Percentiles rank a stretch among this genome's conserved stretches.
Evolutionary conservation across 64 coral and sea anemone genomes (phyloP).

Genomic region (Orbicella faveolata): DNA sequence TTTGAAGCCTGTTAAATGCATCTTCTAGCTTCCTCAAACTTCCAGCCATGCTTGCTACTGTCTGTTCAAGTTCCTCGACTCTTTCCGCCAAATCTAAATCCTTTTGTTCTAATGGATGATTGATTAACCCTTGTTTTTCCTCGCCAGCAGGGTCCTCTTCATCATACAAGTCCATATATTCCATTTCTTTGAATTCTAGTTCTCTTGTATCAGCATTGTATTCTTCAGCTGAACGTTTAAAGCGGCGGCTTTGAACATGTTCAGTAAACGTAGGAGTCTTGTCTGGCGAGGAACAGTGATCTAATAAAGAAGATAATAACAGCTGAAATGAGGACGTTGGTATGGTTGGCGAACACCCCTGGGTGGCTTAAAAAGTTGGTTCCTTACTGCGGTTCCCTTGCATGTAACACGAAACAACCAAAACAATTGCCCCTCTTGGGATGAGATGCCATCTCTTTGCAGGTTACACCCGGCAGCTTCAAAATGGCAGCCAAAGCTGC

Average conservation of each 20-base stretch:
- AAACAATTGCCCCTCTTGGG: too few species aligned
- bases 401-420: too few species aligned
- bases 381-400: too few species aligned
- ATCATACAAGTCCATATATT: neutral
- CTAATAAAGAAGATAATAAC: neutral
- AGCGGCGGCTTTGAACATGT: constrained; percentile 1
- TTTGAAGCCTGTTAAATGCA: constrained; percentile 13
- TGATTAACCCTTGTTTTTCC: constrained; percentile 10
- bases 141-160: neutral
- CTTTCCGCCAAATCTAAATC: neutral
- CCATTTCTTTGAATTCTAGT: neutral
- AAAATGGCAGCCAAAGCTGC: too few species aligned
- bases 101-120: neutral
- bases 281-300: constrained; percentile 35
- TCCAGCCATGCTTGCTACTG: neutral
- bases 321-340: neutral
- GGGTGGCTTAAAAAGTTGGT: too few species aligned
- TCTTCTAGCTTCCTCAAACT: neutral
- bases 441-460: too few species aligned
- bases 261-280: constrained; percentile 38
- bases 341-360: too few species aligned
- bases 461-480: too few species aligned
- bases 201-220: neutral
- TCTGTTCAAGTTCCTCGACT: constrained; percentile 31
- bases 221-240: constrained; percentile 33